Evolutionary conservation across 2,797 vertebrate genomes (phyloP).

Genomic region (Vespertilio murinus): DNA sequence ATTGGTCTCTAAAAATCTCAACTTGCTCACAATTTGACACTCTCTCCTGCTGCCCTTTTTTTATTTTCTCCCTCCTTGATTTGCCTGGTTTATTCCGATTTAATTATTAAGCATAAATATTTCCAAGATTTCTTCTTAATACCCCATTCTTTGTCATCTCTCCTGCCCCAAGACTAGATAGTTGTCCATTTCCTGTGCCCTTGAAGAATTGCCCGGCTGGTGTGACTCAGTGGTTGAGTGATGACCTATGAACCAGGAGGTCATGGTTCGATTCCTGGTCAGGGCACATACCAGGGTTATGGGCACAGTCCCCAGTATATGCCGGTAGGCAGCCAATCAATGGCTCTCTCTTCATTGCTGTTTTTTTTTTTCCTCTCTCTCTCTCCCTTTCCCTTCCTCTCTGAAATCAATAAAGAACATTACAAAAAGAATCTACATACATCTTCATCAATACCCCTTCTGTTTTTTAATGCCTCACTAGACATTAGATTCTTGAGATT

Average conservation of each 20-base stretch:
- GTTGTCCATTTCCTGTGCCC: fast-evolving
- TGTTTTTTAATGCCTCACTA: neutral
- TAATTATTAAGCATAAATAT: neutral
- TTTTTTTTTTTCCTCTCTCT: no score
- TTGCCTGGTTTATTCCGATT: neutral
- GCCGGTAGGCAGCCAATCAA: no score
- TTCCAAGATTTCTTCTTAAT: neutral
- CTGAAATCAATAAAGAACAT: no score
- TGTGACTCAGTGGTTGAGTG: no score
- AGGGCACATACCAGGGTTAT: no score
- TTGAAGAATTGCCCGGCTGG: neutral
- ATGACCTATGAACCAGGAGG: no score
- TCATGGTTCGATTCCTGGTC: no score
- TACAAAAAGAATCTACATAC: neutral
- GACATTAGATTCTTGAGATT: neutral
- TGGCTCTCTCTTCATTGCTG: no score
- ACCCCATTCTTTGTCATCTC: neutral
- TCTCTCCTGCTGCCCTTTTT: neutral
- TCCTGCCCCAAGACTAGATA: neutral
- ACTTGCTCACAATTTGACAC: neutral
- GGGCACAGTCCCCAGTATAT: no score
- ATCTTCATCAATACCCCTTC: neutral
- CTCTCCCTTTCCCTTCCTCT: no score
- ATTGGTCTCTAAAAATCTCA: neutral
- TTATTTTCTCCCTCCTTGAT: neutral